phyloP scores from a whole-genome alignment of 2,888 invertebrate genomes.

The Camptogramma bilineatum region DNA sequence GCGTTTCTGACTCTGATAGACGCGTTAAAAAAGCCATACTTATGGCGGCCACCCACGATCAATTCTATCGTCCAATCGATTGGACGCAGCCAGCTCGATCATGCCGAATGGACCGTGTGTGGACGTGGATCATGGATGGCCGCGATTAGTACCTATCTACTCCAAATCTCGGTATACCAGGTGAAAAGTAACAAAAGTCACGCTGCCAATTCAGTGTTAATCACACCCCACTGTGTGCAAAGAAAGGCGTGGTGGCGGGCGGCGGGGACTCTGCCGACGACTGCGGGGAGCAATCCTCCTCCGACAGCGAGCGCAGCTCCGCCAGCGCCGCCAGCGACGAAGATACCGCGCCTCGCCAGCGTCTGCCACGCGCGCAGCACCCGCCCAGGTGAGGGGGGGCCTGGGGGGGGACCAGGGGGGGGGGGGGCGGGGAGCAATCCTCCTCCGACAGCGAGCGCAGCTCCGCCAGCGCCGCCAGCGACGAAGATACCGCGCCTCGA shows the following conservation, averaged over 20 bases:
- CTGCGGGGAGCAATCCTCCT: slow-evolving; percentile 62
- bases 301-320: slow-evolving; percentile 71
- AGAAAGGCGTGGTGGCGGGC: slow-evolving; percentile 74
- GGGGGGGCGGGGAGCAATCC: slow-evolving; percentile 17
- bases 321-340: slow-evolving; percentile 72
- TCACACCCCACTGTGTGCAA: slow-evolving; percentile 52
- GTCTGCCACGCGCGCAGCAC: slow-evolving; percentile 50
- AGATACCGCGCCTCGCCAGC: slow-evolving; percentile 61
- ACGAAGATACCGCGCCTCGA: slow-evolving; percentile 65
- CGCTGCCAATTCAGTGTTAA: not conserved
- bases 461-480: slow-evolving; percentile 68
- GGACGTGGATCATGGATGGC: too few relatives aligned
- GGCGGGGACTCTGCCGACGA: slow-evolving; percentile 59
- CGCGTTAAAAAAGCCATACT: too few relatives aligned
- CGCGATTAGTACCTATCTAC: too few relatives aligned
- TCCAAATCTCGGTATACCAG: too few relatives aligned
- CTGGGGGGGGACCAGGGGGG: slow-evolving; percentile 21
- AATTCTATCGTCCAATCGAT: too few relatives aligned
- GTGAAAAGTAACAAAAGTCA: too few relatives aligned
- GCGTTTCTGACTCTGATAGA: too few relatives aligned
- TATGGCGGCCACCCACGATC: too few relatives aligned
- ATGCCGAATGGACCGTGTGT: too few relatives aligned
- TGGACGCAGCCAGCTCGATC: too few relatives aligned
- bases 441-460: slow-evolving; percentile 71
- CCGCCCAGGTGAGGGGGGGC: slow-evolving; percentile 47